Percentiles rank a stretch among this genome's conserved stretches.
phyloP scores from a whole-genome alignment of 2,113 vertebrate genomes.

The Rhabdornis inornatus region DNA sequence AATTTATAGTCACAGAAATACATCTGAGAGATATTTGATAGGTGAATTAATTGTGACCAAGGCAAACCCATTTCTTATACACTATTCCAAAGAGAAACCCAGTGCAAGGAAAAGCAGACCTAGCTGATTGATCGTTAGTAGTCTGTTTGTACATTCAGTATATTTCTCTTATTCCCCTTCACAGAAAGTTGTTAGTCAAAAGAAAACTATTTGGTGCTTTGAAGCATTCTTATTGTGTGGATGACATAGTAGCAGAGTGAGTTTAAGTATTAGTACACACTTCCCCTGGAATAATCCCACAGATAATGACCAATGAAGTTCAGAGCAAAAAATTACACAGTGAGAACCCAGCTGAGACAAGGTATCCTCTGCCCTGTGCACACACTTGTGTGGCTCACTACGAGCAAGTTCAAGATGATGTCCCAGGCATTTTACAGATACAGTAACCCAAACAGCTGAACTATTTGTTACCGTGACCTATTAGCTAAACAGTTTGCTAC shows the following conservation, averaged over 20 bases:
- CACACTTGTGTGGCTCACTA: neutral
- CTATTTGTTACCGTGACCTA: neutral
- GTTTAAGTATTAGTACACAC: neutral
- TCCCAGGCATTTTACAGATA: neutral
- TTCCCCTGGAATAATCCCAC: neutral
- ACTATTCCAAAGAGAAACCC: slow-evolving; percentile 35
- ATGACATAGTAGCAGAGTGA: neutral
- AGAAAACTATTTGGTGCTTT: neutral
- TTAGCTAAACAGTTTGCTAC: neutral
- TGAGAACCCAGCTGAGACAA: neutral
- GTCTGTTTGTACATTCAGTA: neutral
- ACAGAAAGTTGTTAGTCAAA: neutral
- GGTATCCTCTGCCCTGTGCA: neutral
- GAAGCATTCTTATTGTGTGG: neutral
- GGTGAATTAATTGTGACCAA: neutral
- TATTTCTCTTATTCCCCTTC: neutral
- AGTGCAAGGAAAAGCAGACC: neutral
- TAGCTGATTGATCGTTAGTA: neutral
- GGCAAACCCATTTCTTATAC: neutral
- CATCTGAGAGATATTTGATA: neutral
- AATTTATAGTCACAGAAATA: neutral
- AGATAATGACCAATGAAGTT: neutral
- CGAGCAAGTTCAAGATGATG: neutral
- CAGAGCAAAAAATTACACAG: neutral
- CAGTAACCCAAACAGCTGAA: neutral